Conservation (phyloP, 1,140 invertebrate genomes). For the Heterodera carotae region DNA sequence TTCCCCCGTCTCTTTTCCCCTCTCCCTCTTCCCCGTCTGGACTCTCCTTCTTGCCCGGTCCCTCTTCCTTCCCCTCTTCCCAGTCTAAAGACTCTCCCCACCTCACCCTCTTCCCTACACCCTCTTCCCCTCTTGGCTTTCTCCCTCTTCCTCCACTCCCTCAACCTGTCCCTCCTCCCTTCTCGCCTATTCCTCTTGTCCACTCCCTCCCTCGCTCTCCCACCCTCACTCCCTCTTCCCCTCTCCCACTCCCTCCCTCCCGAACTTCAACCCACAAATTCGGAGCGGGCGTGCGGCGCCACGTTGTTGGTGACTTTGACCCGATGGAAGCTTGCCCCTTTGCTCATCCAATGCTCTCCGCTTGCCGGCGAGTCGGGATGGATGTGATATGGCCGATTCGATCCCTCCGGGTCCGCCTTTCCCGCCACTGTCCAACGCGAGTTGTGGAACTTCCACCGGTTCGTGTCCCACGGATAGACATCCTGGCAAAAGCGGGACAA, state of each 20-base stretch:
- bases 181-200: too few species aligned
- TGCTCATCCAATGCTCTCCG: constrained; percentile 96
- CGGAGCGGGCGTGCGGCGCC: constrained; percentile 94
- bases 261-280: constrained; percentile 94
- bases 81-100: too few species aligned
- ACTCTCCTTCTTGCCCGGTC: too few species aligned
- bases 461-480: constrained; percentile 83
- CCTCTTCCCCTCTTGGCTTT: too few species aligned
- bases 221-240: neutral
- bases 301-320: constrained; percentile 97
- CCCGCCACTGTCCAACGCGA: constrained; percentile 67
- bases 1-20: too few species aligned
- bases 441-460: constrained; percentile 95
- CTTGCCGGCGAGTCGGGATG: constrained; percentile 95
- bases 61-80: too few species aligned
- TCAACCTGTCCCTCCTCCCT: too few species aligned
- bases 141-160: too few species aligned
- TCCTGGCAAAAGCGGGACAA: constrained; percentile 13
- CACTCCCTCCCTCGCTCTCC: too few species aligned
- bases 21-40: too few species aligned
- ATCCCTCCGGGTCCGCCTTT: constrained; percentile 79
- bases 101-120: too few species aligned
- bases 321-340: constrained; percentile 95
- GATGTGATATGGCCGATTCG: constrained; percentile 85
- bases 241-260: too few species aligned